These are phyloP conservation scores for Tipula helvola DNA, from an alignment of 2,888 invertebrate species.

Conservation along the genomic window DNA sequence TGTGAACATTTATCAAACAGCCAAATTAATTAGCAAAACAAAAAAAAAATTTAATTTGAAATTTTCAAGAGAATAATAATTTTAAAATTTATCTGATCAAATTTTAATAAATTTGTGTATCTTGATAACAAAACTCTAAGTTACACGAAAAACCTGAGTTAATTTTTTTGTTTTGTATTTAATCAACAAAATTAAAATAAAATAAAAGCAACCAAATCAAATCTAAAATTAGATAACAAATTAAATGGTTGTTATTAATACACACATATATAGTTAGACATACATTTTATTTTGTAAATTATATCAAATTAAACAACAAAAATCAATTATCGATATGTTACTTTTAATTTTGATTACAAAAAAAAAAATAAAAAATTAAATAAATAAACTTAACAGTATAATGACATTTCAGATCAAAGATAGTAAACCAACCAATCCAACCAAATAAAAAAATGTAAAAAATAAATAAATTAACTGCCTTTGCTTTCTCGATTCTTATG, in stretches of 20 bases:
- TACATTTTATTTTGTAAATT: neutral
- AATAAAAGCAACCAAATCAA: neutral
- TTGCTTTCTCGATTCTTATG: neutral
- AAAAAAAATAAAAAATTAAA: neutral
- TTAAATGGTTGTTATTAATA: neutral
- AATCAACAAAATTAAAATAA: neutral
- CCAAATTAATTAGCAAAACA: neutral
- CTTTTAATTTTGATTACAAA: neutral
- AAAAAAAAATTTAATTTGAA: neutral
- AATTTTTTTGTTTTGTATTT: neutral
- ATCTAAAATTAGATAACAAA: neutral
- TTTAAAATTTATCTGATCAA: neutral
- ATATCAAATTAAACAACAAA: neutral
- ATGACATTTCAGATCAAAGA: neutral
- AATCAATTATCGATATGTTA: neutral
- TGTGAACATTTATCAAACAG: neutral
- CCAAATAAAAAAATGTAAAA: neutral
- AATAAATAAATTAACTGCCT: neutral
- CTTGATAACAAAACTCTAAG: neutral
- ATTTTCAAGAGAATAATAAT: neutral
- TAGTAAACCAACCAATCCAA: neutral
- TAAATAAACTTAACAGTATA: neutral
- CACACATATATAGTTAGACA: neutral
- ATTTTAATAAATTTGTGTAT: neutral
- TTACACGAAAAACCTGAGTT: neutral